Evolutionary conservation across 2,888 invertebrate species (phyloP).

Genomic region (Molanna angustata): DNA sequence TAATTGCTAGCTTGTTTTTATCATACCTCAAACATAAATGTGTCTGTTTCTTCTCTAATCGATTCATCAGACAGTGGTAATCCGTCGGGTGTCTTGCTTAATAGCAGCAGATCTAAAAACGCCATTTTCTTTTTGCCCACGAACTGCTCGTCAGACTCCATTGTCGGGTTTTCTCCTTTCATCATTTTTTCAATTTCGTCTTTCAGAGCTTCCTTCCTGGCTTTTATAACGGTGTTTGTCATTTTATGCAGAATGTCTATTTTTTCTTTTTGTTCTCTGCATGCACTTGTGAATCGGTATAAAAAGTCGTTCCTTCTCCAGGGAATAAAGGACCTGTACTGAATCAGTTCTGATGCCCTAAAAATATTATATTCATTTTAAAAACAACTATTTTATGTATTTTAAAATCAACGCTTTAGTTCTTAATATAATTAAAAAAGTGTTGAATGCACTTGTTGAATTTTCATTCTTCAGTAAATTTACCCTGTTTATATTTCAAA

Average conservation of each 20-base stretch:
- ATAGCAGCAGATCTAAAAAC: constrained; percentile 41
- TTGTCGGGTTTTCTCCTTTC: not conserved
- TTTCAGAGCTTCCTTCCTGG: constrained; percentile 32
- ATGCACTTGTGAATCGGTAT: constrained; percentile 41
- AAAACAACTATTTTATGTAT: not conserved
- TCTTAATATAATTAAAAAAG: not conserved
- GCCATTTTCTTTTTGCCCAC: constrained; percentile 36
- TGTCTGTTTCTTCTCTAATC: constrained; percentile 42
- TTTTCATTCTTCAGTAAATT: not conserved
- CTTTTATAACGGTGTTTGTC: constrained; percentile 36
- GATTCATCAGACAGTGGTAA: constrained; percentile 37
- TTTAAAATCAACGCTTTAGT: not conserved
- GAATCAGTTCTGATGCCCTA: constrained; percentile 21
- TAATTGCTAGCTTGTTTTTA: no score
- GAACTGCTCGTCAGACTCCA: constrained; percentile 5
- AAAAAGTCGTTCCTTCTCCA: constrained; percentile 13
- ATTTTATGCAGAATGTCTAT: constrained; percentile 38
- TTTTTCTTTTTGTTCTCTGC: constrained; percentile 43
- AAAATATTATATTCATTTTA: constrained; percentile 2
- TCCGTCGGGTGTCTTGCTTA: constrained; percentile 36
- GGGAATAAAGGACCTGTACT: constrained; percentile 10
- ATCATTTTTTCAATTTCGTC: constrained; percentile 15
- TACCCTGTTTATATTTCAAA: not conserved
- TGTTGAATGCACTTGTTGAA: no score
- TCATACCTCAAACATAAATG: constrained; percentile 45